A percentile compares a stretch with the other conserved stretches of the same genome.
Conservation (phyloP, 2,797 vertebrate genomes). For the Hylomyscus alleni region DNA sequence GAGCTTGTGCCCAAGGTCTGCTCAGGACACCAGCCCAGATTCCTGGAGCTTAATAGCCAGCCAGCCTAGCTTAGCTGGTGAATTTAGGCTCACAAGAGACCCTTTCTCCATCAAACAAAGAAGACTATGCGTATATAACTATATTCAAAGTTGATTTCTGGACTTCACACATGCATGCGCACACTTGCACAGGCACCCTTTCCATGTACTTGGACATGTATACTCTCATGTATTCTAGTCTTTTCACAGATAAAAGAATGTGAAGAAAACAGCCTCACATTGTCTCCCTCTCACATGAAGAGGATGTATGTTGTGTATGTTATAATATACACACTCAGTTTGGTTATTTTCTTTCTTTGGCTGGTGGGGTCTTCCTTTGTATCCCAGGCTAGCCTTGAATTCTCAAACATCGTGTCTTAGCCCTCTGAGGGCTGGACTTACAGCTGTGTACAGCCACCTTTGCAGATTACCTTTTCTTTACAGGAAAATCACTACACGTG, state of each 20-base stretch:
- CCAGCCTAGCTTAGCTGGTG: not conserved
- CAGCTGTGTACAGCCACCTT: not conserved
- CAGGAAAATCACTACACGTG: not conserved
- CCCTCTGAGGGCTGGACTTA: not conserved
- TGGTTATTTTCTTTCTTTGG: not conserved
- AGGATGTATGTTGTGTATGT: accelerated
- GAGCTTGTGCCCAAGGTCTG: too few relatives aligned
- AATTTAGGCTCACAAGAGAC: not conserved
- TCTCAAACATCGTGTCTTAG: not conserved
- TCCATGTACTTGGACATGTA: not conserved
- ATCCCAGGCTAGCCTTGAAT: not conserved
- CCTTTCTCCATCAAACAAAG: not conserved
- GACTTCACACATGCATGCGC: not conserved
- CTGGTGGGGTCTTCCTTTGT: too few relatives aligned
- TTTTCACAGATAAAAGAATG: not conserved
- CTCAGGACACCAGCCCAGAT: too few relatives aligned
- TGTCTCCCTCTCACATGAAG: not conserved
- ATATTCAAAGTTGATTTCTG: not conserved
- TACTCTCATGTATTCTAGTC: not conserved
- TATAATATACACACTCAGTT: not conserved
- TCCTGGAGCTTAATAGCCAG: not conserved
- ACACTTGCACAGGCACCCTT: not conserved
- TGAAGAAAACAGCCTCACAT: not conserved
- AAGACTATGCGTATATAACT: not conserved
- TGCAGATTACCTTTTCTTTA: not conserved